Percentiles rank a stretch among this genome's conserved stretches.
Evolutionary conservation across 2,797 vertebrate genomes (phyloP).

Genomic region (Myotis daubentonii): DNA sequence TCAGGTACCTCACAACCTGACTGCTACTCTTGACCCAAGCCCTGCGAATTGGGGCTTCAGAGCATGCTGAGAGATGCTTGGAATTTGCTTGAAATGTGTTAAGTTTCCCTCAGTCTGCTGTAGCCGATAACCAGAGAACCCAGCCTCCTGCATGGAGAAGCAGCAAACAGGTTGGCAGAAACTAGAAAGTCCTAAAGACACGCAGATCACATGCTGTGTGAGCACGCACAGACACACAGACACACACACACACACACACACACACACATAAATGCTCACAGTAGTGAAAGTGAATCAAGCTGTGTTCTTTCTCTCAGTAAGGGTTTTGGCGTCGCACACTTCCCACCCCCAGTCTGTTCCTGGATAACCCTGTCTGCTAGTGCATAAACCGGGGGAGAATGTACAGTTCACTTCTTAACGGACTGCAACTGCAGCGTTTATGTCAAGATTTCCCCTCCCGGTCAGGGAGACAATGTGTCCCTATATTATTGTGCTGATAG

Average conservation of each 20-base stretch:
- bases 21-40: background rate
- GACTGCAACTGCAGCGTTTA: fast-evolving
- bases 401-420: background rate
- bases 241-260: too few relatives aligned
- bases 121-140: background rate
- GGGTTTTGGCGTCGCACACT: background rate
- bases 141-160: background rate
- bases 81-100: background rate
- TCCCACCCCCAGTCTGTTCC: background rate
- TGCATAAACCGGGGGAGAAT: background rate
- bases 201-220: fast-evolving
- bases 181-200: background rate
- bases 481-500: background rate
- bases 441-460: background rate
- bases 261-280: too few relatives aligned
- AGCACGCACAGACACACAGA: too few relatives aligned
- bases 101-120: background rate
- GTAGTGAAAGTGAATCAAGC: background rate
- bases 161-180: background rate
- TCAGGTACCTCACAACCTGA: background rate
- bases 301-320: background rate
- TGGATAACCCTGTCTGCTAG: background rate
- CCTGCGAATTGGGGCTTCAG: background rate
- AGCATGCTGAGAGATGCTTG: background rate
- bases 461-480: background rate